Evolutionary conservation across 2,888 invertebrate genomes (phyloP), one percentile per base, ranked within the genome.

Genomic region (Tricholauxania praeusta): DNA sequence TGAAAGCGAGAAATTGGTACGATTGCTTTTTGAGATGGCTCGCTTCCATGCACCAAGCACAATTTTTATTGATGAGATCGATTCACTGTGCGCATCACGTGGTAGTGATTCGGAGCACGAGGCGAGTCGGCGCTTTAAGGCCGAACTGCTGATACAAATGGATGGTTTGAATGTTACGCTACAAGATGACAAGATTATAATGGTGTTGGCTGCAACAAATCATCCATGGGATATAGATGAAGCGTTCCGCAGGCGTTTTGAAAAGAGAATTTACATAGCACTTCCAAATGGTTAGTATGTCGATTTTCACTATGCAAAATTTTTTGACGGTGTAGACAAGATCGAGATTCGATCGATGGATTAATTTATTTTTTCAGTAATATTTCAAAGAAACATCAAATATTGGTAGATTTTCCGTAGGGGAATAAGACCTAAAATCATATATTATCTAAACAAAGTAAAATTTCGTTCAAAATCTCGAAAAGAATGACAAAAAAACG

Each of bases 211-310:
- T 0, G 96, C 96, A 8, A 96, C 96, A 1, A 96, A 96, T 87
- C 95, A 95, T 83, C 96, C 96, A 0, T 96, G 96, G 96, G 95
- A 96, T 82, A 92, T 96, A 78, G 96, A 95, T 82, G 96, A 96
- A 82, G 96, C 96, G 0, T 91, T 96, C 80, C 89, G 95, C 48
- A 89, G 96, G 79, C 89, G 96, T 65, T 92, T 96, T 77, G 96
- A 96, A 83, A 96, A 96, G 86, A 89, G 96, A 78, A 94, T 96
- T 79, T 96, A 95, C 85, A 94, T 96, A 79, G 94, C 95, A 28
- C 89, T 96, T 72, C 96, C 96, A 52, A 93, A 92, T 84, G 91
- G 92, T 91, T 84, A 83, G 78, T 72, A 22, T 64, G 15, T 28
- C 4, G 28, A 28, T 8, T 53, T 39, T 0, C 3, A 15, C n/a